phyloP scores from a whole-genome alignment of 2,113 vertebrate species.

The Globicephala melas region DNA sequence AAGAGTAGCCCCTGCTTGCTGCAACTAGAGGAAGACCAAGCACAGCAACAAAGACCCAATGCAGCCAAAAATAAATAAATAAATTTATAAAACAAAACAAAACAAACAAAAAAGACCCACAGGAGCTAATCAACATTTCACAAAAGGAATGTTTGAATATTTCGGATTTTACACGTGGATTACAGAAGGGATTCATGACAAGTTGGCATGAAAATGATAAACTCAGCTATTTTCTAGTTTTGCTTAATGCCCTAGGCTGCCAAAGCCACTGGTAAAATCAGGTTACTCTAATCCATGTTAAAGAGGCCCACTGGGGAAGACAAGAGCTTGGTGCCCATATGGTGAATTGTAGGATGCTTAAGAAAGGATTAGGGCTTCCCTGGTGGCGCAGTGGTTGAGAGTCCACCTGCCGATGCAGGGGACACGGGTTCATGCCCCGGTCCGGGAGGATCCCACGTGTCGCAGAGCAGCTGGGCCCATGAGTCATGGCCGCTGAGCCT shows the following conservation, averaged over 20 bases:
- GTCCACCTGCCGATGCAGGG: no score
- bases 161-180: background rate
- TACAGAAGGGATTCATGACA: background rate
- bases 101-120: background rate
- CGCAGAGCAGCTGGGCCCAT: no score
- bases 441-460: no score
- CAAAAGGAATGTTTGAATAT: background rate
- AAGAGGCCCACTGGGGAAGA: background rate
- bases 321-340: background rate
- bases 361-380: background rate
- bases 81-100: no score
- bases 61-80: no score
- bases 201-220: constrained; percentile 9
- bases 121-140: background rate
- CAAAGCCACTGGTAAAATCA: background rate
- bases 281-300: background rate
- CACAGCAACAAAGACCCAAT: no score
- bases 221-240: background rate
- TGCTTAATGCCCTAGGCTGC: background rate
- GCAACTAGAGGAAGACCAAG: no score
- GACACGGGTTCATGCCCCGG: no score
- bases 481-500: no score
- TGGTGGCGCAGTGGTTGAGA: no score
- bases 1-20: no score
- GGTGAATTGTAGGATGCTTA: background rate